A percentile compares a stretch with the other conserved stretches of the same genome.
These are phyloP conservation scores for Drosophila burlai DNA, from an alignment of 1,140 invertebrate species.

Conservation along the genomic window DNA sequence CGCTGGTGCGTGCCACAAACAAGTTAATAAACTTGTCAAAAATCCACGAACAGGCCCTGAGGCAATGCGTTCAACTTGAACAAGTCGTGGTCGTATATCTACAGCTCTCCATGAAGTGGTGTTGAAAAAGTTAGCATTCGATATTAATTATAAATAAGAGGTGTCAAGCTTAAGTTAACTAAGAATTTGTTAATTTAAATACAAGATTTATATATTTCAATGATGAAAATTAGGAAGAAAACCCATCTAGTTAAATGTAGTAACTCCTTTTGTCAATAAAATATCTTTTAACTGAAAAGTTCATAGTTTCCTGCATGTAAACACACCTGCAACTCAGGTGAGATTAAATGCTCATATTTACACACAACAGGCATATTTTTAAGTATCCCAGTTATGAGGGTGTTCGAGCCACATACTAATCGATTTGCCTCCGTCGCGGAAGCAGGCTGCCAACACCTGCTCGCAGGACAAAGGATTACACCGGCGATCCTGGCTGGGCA, in stretches of 20 bases:
- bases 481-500: conserved; percentile 29
- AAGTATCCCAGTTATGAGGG: conserved; percentile 24
- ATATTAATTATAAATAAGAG: not conserved
- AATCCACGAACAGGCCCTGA: conserved; percentile 24
- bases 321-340: not conserved
- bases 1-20: conserved; percentile 41
- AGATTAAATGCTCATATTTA: conserved; percentile 10
- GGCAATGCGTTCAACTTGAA: conserved; percentile 4
- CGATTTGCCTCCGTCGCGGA: conserved; percentile 14
- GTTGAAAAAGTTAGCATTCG: not conserved
- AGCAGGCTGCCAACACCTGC: conserved; percentile 32
- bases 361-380: conserved; percentile 9
- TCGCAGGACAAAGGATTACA: conserved; percentile 50
- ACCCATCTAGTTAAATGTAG: not conserved
- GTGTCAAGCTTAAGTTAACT: not conserved
- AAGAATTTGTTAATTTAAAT: not conserved
- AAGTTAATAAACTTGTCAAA: conserved; percentile 81
- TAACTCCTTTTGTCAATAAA: not conserved
- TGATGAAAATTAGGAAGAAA: rapidly evolving
- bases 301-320: not conserved
- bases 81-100: not conserved
- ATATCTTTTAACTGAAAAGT: not conserved
- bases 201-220: not conserved
- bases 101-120: not conserved
- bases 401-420: conserved; percentile 19